A percentile compares a stretch with the other conserved stretches of the same genome.
phyloP scores from a whole-genome alignment of 2,888 invertebrate species.

The Julus scandinavius region DNA sequence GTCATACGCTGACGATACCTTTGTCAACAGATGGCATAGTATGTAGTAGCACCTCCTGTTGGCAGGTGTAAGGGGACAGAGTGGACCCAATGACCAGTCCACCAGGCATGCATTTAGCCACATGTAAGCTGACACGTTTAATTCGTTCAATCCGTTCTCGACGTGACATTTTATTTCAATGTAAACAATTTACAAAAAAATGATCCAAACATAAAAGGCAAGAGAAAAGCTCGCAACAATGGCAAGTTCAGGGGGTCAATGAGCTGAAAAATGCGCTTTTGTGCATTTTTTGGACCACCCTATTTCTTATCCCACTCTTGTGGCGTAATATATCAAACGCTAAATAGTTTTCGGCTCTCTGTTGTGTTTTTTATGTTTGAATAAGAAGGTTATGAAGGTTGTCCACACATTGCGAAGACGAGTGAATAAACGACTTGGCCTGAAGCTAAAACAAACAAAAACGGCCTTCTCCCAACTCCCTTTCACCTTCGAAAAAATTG shows the following conservation, averaged over 20 bases:
- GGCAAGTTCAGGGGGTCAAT: constrained; percentile 31
- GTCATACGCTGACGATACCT: too few relatives aligned
- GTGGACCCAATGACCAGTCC: constrained; percentile 6
- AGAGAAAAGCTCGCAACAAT: not conserved
- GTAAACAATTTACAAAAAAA: not conserved
- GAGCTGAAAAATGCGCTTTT: constrained; percentile 36
- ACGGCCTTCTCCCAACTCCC: constrained; percentile 46
- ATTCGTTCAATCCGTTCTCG: not conserved
- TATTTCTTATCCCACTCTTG: constrained; percentile 19
- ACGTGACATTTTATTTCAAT: not conserved
- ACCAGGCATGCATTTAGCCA: not conserved
- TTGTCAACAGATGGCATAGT: too few relatives aligned
- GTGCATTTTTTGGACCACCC: constrained; percentile 34
- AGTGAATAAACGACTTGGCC: constrained; percentile 48
- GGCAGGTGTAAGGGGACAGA: not conserved
- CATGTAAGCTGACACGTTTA: not conserved
- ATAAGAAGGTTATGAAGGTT: constrained; percentile 46
- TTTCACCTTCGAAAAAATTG: constrained; percentile 9
- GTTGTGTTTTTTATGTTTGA: constrained; percentile 31
- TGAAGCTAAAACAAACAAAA: constrained; percentile 46
- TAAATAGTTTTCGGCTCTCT: constrained; percentile 43
- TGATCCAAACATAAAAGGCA: not conserved
- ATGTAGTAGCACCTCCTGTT: too few relatives aligned
- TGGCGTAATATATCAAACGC: constrained; percentile 44
- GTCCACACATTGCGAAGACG: constrained; percentile 41